phyloP scores from a whole-genome alignment of 2,113 vertebrate species.

The Phainopepla nitens region DNA sequence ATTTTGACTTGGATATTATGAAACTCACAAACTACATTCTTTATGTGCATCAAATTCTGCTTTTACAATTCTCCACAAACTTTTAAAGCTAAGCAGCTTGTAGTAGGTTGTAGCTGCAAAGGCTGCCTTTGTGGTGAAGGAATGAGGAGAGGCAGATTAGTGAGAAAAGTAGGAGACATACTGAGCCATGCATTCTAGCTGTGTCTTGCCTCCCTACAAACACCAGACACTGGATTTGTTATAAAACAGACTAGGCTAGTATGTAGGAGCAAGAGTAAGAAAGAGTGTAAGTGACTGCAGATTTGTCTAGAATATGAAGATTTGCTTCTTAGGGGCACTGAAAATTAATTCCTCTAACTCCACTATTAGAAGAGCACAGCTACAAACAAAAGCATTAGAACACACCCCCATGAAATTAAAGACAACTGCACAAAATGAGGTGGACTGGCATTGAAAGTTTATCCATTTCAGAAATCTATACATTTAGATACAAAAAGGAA shows the following conservation, averaged over 20 bases:
- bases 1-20: background rate
- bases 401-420: background rate
- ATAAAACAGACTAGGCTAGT: background rate
- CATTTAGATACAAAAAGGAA: conserved; percentile 17
- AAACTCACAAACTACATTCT: background rate
- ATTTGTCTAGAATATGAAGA: background rate
- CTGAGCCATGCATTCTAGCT: rapidly evolving
- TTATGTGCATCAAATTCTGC: background rate
- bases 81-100: background rate
- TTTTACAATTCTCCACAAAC: background rate
- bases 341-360: background rate
- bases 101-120: background rate
- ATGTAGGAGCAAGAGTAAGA: background rate
- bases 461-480: conserved; percentile 18
- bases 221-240: background rate
- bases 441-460: background rate
- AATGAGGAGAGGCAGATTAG: background rate
- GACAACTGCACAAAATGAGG: background rate
- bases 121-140: background rate
- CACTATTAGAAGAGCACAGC: background rate
- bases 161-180: background rate
- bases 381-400: background rate
- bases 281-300: background rate
- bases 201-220: background rate
- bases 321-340: background rate